Base-by-base conservation (phyloP, 2,888 invertebrate species). In the Plebejus anna region DNA sequence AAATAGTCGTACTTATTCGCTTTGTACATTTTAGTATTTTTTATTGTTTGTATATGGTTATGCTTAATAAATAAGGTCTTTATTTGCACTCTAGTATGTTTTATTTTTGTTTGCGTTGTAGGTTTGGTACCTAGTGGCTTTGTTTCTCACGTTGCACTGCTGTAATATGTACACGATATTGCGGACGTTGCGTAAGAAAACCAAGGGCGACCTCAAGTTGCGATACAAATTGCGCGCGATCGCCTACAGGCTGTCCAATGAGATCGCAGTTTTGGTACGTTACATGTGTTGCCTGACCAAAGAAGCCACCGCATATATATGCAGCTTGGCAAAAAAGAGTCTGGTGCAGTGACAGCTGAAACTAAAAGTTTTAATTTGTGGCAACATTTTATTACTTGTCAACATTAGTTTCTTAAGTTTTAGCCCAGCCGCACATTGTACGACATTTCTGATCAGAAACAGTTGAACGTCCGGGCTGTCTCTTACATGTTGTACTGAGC, bases 161-260 rank as follows among this genome's bases (percentile, higher is more conserved):
- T 98, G 98, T 81, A 99, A 99, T 92, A 96, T 96, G 80, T 95
- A 96, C 78, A 99, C 99, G 61, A 97, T 98, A 38, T 94, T 97
- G 80, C 94, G 96, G 92, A 97, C 98, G 47, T 96, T 99, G 85
- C 97, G 97, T 80, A 97, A 97, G 91, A 99, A 99, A 94, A 94
- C 94, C 77, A 90, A 94, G 80, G 94, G 94, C 81, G 91, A 94
- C 77, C 88, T 94, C 86, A 95, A 95, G 88, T 94, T 95, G 79
- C 94, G 94, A 59, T 95, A 95, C 90, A 94, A 95, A 82, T 89
- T 95, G 81, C 93, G 94, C 80, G 94, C 94, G 75, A 93, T 94
- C 80, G 94, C 92, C 76, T 90, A 92, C 82, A 88, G 91, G 77
- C 89, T 94, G 83, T 90, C 93, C 79, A 90, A 90, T 84, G 93